phyloP scores from a whole-genome alignment of 2,888 invertebrate species.

The Spodoptera picta region DNA sequence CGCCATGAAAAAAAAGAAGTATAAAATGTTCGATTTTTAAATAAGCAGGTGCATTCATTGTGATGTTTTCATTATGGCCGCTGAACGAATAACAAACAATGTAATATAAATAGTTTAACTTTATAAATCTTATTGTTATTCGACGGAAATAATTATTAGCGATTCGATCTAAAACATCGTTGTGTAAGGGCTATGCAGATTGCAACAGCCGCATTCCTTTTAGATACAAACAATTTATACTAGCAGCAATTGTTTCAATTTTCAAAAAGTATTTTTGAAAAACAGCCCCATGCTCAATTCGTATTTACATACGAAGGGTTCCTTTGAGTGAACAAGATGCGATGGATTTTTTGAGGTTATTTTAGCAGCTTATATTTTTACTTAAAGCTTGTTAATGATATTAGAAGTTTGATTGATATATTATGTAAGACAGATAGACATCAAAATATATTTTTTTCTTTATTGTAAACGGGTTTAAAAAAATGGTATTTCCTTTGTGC shows the following conservation, averaged over 20 bases:
- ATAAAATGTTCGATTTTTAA: constrained; percentile 44
- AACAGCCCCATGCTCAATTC: background rate
- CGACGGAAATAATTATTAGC: constrained; percentile 42
- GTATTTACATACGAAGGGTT: too few relatives aligned
- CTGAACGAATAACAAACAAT: constrained; percentile 52
- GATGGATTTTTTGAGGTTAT: too few relatives aligned
- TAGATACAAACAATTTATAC: background rate
- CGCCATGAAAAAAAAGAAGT: constrained; percentile 16
- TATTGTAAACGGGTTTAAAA: too few relatives aligned
- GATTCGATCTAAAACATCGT: constrained; percentile 35
- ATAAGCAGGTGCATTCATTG: constrained; percentile 54
- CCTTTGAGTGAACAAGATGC: too few relatives aligned
- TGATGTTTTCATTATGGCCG: constrained; percentile 51
- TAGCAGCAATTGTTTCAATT: constrained; percentile 1
- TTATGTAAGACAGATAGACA: too few relatives aligned
- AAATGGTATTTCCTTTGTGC: background rate
- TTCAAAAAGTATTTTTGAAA: background rate
- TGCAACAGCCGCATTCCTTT: constrained; percentile 25
- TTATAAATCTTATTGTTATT: constrained; percentile 56
- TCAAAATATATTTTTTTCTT: too few relatives aligned
- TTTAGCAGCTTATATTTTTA: too few relatives aligned
- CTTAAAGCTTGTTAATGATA: too few relatives aligned
- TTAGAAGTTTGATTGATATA: too few relatives aligned
- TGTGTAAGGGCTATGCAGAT: constrained; percentile 10
- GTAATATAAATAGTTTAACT: constrained; percentile 47